phyloP scores from a whole-genome alignment of 2,888 invertebrate species.

The Pimpla rufipes region DNA sequence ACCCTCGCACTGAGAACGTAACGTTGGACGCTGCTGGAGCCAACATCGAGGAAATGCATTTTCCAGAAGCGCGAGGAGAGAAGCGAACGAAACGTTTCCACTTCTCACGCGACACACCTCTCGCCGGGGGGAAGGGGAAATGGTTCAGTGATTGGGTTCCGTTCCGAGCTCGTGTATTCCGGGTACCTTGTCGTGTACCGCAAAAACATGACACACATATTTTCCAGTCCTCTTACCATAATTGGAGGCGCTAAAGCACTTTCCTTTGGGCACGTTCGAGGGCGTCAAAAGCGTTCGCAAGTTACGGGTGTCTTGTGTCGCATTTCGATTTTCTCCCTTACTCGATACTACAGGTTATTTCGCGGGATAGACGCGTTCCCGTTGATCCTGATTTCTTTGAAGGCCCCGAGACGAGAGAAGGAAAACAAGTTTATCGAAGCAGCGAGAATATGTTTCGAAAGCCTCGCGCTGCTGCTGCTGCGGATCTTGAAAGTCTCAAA shows the following conservation, averaged over 20 bases:
- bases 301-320: background rate
- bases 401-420: background rate
- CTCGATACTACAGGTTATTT: background rate
- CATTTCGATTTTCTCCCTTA: background rate
- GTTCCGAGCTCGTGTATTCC: background rate
- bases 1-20: background rate
- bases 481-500: conserved; percentile 9
- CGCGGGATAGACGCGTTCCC: background rate
- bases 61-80: conserved; percentile 2
- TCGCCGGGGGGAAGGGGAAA: background rate
- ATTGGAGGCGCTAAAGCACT: background rate
- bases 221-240: background rate
- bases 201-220: background rate
- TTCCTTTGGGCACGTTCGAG: background rate
- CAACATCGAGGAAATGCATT: conserved; percentile 32
- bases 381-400: conserved; percentile 15
- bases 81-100: background rate
- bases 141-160: background rate
- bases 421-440: conserved; percentile 34
- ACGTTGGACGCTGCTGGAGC: background rate
- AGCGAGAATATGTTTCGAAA: conserved; percentile 22
- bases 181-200: background rate
- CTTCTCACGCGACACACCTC: background rate
- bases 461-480: background rate
- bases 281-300: background rate